A percentile compares a stretch with the other conserved stretches of the same genome.
These are phyloP conservation scores for rat (Rattus norvegicus) DNA, from an alignment of 2,113 vertebrate species.

Conservation along the genomic window GRCr8 NC_086022.1:89471001-89471500, in stretches of 20 bases:
- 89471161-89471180: not conserved
- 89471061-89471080: slow-evolving; percentile 34
- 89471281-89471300: not conserved
- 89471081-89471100: slow-evolving; percentile 1
- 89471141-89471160: not conserved
- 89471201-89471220: not conserved
- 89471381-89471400: not conserved
- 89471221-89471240: not conserved
- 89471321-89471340: not conserved
- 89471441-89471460: not conserved
- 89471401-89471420: not conserved
- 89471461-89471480: not conserved
- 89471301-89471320: slow-evolving; percentile 6
- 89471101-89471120: slow-evolving; percentile 35
- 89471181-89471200: not conserved
- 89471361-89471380: not conserved
- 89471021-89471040: slow-evolving; percentile 14
- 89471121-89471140: not conserved
- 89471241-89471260: slow-evolving; percentile 30
- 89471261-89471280: slow-evolving; percentile 42
- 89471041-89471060: slow-evolving; percentile 35
- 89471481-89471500: not conserved
- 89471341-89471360: not conserved
- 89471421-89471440: not conserved
- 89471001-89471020: slow-evolving; percentile 35